Percentiles rank a stretch among this genome's conserved stretches.
Conservation (phyloP, 1,140 invertebrate genomes). For the Mesaphorura yosii region DNA sequence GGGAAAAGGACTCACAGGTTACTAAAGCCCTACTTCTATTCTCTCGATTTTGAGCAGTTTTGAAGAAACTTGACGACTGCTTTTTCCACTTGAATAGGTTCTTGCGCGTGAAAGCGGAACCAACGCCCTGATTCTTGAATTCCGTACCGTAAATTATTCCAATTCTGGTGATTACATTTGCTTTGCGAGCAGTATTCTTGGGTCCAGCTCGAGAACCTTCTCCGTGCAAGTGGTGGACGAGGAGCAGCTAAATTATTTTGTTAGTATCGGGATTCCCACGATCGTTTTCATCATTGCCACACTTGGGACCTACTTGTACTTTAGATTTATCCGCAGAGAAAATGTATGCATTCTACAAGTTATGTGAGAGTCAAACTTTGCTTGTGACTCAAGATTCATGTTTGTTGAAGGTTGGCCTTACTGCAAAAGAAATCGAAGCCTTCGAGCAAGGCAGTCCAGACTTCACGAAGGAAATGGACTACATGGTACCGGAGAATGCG, state of each 20-base stretch:
- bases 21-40: background rate
- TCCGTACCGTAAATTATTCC: too few species aligned
- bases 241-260: background rate
- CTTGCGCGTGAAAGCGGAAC: too few species aligned
- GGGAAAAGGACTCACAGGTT: background rate
- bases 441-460: background rate
- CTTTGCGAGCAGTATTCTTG: background rate
- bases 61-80: too few species aligned
- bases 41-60: too few species aligned
- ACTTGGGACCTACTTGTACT: background rate
- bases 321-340: constrained; percentile 6
- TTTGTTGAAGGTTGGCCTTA: background rate
- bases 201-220: background rate
- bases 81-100: too few species aligned
- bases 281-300: background rate
- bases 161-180: background rate
- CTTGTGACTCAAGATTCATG: too few species aligned
- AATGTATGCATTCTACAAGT: background rate
- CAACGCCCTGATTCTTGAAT: too few species aligned
- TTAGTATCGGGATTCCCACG: background rate
- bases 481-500: background rate
- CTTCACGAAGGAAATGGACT: background rate
- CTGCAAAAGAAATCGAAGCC: background rate
- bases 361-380: background rate
- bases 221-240: background rate